phyloP scores from a whole-genome alignment of 2,113 vertebrate genomes.

The Theristicus caerulescens region DNA sequence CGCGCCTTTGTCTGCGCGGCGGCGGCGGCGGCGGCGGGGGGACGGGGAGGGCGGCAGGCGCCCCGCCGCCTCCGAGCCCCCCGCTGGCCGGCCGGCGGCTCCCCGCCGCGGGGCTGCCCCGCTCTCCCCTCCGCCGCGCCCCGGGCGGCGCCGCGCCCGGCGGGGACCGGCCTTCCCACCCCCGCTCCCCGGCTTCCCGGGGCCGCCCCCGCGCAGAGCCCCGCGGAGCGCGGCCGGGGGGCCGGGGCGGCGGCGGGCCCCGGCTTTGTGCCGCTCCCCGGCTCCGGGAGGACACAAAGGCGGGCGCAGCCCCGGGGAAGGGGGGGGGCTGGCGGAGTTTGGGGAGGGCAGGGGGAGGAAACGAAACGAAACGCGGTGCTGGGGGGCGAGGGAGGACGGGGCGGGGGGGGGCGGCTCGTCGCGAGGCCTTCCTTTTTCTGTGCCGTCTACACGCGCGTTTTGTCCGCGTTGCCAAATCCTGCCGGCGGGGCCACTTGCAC shows the following conservation, averaged over 20 bases:
- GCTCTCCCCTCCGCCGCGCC: background rate
- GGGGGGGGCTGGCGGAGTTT: slow-evolving; percentile 37
- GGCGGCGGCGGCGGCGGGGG: background rate
- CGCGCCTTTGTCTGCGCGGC: slow-evolving; percentile 39
- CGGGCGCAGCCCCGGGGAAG: slow-evolving; percentile 67
- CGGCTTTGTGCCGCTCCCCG: background rate
- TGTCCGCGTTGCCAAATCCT: background rate
- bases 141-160: background rate
- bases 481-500: background rate
- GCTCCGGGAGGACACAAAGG: slow-evolving; percentile 83
- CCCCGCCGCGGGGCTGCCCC: background rate
- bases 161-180: background rate
- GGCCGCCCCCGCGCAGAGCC: background rate
- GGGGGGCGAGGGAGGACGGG: slow-evolving; percentile 15
- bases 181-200: background rate
- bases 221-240: background rate
- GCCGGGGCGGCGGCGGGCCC: background rate
- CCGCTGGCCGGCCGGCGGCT: background rate
- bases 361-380: slow-evolving; percentile 70
- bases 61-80: background rate
- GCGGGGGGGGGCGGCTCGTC: background rate
- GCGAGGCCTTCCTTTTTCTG: background rate
- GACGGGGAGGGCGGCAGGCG: background rate
- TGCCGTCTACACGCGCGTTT: background rate
- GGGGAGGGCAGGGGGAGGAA: slow-evolving; percentile 65